Base-by-base conservation (phyloP, 2,888 invertebrate genomes). In the Gerosis bhagava region DNA sequence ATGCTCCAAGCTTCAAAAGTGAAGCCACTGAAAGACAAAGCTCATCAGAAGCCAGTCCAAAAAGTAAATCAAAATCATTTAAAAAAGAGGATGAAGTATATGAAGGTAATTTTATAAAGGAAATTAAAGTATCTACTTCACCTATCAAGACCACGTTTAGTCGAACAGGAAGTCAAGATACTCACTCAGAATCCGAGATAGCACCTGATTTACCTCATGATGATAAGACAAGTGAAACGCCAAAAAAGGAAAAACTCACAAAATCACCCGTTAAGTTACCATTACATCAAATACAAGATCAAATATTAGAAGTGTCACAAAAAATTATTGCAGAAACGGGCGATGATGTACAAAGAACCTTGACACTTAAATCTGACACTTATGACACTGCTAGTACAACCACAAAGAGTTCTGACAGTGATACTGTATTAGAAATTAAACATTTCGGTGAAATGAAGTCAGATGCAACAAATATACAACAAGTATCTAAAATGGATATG, bases 81-180 rank as follows among this genome's bases (percentile, higher is more conserved):
- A 90, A 89, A 65, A 84, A 86, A 66, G 83, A 84, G 41, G 68
- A 86, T 56, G 80, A 89, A 67, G 77, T 86, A 5, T 90, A 89
- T 53, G 89, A 90, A 72, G 88, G 89, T 0, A 81, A 84, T 57
- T 89, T 90, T 46, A 89, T 90, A 17, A 89, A 89, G 59, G 89
- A 90, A 78, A 89, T 90, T n/a, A 89, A 83, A 63, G 65, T 90
- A 2, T 89, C 89, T 0, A 87, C 89, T 1, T 89, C 89, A 17
- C 89, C 88, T 5, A 74, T 89, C 2, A 88, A 87, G 49, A 86
- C 84, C 57, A 73, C 84, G 3, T 89, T 89, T 57, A 90, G 90
- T 62, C 75, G 88, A 40, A 89, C 89, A 39, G 89, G 89, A 39
- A 90, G 90, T 65, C 90, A 90, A 68, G 90, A 91, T 53, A 90